Evolutionary conservation across 2,888 invertebrate species (phyloP).

Genomic region (Cheilosia variabilis): DNA sequence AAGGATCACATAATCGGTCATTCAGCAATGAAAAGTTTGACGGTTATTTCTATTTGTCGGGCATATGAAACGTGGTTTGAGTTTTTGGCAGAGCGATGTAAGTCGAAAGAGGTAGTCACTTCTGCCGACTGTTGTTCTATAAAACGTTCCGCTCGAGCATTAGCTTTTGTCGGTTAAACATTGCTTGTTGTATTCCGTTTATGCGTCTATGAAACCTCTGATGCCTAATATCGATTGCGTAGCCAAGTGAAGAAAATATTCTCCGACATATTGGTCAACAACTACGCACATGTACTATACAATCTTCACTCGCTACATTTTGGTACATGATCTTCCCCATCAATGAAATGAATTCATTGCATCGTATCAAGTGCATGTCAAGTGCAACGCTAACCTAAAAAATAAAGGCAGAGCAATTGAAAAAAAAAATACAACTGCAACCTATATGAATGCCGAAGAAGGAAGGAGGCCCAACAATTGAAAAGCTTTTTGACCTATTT

Average conservation of each 20-base stretch:
- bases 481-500: slow-evolving; percentile 60
- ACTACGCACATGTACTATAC: neutral
- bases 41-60: too few species aligned
- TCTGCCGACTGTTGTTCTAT: too few species aligned
- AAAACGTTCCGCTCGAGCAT: too few species aligned
- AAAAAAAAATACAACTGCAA: slow-evolving; percentile 4
- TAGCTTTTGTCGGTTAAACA: too few species aligned
- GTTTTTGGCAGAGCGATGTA: too few species aligned
- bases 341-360: slow-evolving; percentile 1
- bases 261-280: too few species aligned
- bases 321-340: neutral
- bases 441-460: neutral
- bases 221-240: too few species aligned
- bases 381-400: slow-evolving; percentile 24
- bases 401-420: slow-evolving; percentile 11
- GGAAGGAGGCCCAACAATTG: slow-evolving; percentile 18
- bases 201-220: too few species aligned
- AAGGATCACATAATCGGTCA: neutral
- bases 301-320: neutral
- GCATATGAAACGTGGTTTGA: too few species aligned
- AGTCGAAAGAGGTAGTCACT: too few species aligned
- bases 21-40: neutral
- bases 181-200: too few species aligned
- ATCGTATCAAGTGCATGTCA: slow-evolving; percentile 3
- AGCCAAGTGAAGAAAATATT: too few species aligned